phyloP scores from a whole-genome alignment of 1,140 invertebrate species.

The Neotoxoptera formosana region DNA sequence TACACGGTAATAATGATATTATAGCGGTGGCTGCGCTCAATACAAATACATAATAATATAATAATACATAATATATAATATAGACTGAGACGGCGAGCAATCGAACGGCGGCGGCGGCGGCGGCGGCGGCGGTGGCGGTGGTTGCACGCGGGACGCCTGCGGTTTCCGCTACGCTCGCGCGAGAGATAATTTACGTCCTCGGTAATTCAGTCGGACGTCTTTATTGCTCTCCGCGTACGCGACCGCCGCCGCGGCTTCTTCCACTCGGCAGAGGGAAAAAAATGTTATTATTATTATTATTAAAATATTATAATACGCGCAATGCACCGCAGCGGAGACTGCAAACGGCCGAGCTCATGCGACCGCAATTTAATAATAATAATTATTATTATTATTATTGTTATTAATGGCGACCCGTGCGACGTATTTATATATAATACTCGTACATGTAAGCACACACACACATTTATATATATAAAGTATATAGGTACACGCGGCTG shows the following conservation, averaged over 20 bases:
- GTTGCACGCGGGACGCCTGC: constrained; percentile 3
- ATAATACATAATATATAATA: background rate
- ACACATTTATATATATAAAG: background rate
- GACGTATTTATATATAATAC: background rate
- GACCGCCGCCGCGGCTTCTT: constrained; percentile 11
- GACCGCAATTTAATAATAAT: constrained; percentile 26
- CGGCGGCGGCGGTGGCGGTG: background rate
- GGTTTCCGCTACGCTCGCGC: constrained; percentile 28
- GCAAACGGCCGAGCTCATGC: background rate
- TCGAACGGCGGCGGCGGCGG: background rate
- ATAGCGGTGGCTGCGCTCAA: background rate
- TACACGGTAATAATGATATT: background rate
- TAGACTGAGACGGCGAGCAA: background rate
- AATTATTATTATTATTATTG: background rate
- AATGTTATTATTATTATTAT: constrained; percentile 2
- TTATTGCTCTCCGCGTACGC: constrained; percentile 10
- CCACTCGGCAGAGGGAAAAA: background rate
- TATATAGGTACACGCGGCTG: background rate
- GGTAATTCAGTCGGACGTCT: constrained; percentile 49
- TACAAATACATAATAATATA: constrained; percentile 5
- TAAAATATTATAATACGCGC: background rate
- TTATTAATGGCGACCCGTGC: constrained; percentile 6
- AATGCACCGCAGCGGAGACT: background rate
- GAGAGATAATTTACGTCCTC: constrained; percentile 38
- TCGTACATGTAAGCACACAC: background rate